phyloP scores from a whole-genome alignment of 2,113 vertebrate species.

The Thalassoma bifasciatum region DNA sequence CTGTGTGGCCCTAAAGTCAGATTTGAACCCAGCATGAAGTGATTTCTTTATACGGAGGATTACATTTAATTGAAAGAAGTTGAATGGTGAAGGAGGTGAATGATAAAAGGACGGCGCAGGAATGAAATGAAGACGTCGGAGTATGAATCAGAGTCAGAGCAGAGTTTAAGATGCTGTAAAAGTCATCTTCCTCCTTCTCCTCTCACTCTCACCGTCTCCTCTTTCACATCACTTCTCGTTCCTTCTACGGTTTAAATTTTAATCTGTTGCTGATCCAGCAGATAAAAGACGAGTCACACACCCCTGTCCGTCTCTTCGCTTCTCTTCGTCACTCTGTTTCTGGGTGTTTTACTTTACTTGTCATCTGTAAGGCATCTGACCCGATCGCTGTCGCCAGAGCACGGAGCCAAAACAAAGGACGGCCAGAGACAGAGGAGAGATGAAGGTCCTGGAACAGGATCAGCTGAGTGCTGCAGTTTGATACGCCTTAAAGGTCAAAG shows the following conservation, averaged over 20 bases:
- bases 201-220: conserved; percentile 3
- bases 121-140: conserved; percentile 1
- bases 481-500: not conserved
- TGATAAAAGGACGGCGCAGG: conserved; percentile 14
- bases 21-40: conserved; percentile 10
- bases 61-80: conserved; percentile 1
- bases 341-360: conserved; percentile 14
- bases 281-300: conserved; percentile 27
- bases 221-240: conserved; percentile 20
- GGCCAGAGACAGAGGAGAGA: conserved; percentile 11
- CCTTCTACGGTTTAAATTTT: conserved; percentile 53
- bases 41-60: not conserved
- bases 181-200: conserved; percentile 46
- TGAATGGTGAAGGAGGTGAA: conserved; percentile 9
- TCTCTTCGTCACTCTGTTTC: conserved; percentile 9
- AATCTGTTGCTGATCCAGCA: conserved; percentile 41
- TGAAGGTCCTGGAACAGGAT: conserved; percentile 3
- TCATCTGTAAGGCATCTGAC: conserved; percentile 53
- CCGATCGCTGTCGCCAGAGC: conserved; percentile 15
- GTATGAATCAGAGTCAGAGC: conserved; percentile 5
- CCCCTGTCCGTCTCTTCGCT: not conserved
- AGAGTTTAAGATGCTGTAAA: conserved; percentile 47
- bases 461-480: not conserved
- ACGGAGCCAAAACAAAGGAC: conserved; percentile 30
- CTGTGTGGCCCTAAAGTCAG: conserved; percentile 3